Evolutionary conservation across 2,113 vertebrate species (phyloP), one percentile per base, ranked within the genome.

Genomic region (Percopsis transmontana): DNA sequence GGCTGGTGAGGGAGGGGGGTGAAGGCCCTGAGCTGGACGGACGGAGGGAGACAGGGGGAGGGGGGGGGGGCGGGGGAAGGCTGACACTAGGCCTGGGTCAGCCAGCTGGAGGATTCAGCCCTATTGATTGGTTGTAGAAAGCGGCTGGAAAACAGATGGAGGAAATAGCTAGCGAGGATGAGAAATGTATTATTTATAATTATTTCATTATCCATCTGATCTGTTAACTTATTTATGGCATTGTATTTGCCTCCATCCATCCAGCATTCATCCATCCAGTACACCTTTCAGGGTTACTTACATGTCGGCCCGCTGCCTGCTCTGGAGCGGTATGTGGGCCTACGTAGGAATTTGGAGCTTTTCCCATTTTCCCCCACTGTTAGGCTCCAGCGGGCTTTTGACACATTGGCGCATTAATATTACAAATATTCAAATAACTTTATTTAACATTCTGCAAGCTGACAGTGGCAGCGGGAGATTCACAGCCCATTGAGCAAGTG

Each of bases 341-440:
- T 10, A 67, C 50, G 38, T 15, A 21, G 62, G 54, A 54, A 59
- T 70, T 70, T 75, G 69, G 68, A 77, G 81, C 84, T 40, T 52
- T 58, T 73, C 76, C 74, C 79, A 77, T 85, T 87, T 83, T 74
- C 76, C 73, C 66, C 48, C 68, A 53, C 58, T 4, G 85, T 87
- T 89, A 75, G 47, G 82, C 89, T 79, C 80, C 79, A 66, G 60
- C 38, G 44, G 83, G 77, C 80, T 87, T 85, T 81, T 85, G 87
- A 90, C 88, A 87, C 40, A 20, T 74, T 63, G 70, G 74, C 76
- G 86, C 85, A 91, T 91, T 91, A 91, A 91, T 91, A 89, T 90
- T 91, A 90, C 87, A 92, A 86, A 92, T 91, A 92, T 91, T 92
- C 90, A 92, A 91, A 91, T 92, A 92, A 91, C 85, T 90, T 91